These are phyloP conservation scores for Gallinago undulata DNA, from an alignment of 2,113 vertebrate species.

Conservation along the genomic window DNA sequence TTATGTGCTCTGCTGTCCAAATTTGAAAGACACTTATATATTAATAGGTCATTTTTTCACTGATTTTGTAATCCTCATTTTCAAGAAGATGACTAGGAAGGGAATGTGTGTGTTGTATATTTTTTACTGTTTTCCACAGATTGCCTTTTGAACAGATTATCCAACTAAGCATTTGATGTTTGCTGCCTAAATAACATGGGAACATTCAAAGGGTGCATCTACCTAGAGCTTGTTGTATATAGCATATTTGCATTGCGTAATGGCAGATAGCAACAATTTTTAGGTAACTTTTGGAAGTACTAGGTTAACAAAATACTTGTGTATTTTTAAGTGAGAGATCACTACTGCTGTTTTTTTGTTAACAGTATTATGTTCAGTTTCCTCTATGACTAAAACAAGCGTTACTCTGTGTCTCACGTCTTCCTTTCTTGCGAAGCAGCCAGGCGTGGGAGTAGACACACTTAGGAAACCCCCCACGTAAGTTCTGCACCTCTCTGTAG, in stretches of 20 bases:
- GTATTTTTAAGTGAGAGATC: background rate
- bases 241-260: background rate
- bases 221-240: background rate
- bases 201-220: background rate
- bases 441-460: background rate
- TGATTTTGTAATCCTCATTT: background rate
- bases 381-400: constrained; percentile 35
- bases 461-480: background rate
- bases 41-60: background rate
- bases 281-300: background rate
- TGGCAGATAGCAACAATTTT: background rate
- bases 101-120: background rate
- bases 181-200: background rate
- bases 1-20: background rate
- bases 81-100: background rate
- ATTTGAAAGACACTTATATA: background rate
- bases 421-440: constrained; percentile 54
- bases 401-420: background rate
- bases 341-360: background rate
- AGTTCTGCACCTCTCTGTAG: constrained; percentile 3
- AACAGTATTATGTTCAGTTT: constrained; percentile 7
- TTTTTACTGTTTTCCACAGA: background rate
- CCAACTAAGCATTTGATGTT: background rate
- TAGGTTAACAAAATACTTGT: background rate
- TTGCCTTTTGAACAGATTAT: background rate